Evolutionary conservation across 2,888 invertebrate genomes (phyloP).

Genomic region (Drosophila sordidula): DNA sequence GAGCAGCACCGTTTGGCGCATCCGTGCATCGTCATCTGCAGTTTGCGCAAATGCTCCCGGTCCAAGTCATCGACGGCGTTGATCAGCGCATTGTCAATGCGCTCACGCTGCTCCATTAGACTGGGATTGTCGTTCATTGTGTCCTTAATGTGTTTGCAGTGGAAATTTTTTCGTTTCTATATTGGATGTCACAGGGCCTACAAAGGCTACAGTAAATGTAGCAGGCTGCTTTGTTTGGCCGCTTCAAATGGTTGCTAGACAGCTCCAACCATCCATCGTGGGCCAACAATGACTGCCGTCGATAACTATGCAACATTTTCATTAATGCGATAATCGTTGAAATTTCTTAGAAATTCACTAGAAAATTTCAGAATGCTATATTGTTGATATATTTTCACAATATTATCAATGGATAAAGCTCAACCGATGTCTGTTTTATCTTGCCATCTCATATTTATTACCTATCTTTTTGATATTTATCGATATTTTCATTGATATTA

Average conservation of each 20-base stretch:
- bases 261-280: too few relatives aligned
- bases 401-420: too few relatives aligned
- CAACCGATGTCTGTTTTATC: too few relatives aligned
- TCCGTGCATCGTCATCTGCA: constrained; percentile 95
- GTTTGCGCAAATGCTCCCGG: constrained; percentile 90
- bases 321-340: too few relatives aligned
- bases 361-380: too few relatives aligned
- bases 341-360: too few relatives aligned
- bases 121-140: constrained; percentile 37
- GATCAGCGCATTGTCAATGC: constrained; percentile 92
- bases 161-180: background rate
- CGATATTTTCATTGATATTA: too few relatives aligned
- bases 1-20: constrained; percentile 95
- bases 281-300: background rate
- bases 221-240: background rate
- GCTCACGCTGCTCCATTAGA: constrained; percentile 90
- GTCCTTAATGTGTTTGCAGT: background rate
- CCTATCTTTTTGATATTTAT: too few relatives aligned
- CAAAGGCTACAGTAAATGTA: background rate
- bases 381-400: too few relatives aligned
- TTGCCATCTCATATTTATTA: too few relatives aligned
- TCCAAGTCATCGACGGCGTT: constrained; percentile 93
- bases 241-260: background rate
- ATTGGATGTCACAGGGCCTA: background rate
- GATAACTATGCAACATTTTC: constrained; percentile 1